Evolutionary conservation across 2,888 invertebrate genomes (phyloP).

Genomic region (Noctua pronuba): DNA sequence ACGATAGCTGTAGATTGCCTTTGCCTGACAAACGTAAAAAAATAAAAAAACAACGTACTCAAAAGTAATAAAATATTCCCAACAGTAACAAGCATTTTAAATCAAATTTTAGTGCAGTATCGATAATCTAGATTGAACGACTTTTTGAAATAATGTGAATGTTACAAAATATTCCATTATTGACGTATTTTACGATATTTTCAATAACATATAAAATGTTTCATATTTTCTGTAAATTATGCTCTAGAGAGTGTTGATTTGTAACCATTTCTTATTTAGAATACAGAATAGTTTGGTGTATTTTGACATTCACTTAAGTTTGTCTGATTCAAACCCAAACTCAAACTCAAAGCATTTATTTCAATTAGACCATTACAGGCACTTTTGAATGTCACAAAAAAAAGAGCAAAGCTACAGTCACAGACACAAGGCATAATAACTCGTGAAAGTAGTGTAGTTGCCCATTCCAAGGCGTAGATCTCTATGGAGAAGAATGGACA

Average conservation of each 20-base stretch:
- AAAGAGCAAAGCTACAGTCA: no score
- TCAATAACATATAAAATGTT: background rate
- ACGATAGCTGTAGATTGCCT: background rate
- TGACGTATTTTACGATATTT: slow-evolving; percentile 4
- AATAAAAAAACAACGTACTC: slow-evolving; percentile 27
- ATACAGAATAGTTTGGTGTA: no score
- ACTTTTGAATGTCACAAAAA: no score
- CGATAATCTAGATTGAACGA: slow-evolving; percentile 13
- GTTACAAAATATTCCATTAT: background rate
- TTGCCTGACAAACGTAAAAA: background rate
- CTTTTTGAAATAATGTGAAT: background rate
- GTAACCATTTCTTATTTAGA: no score
- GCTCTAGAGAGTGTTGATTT: background rate
- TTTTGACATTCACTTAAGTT: no score
- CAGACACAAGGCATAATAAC: no score
- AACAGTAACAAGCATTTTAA: slow-evolving; percentile 47
- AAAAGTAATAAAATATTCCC: slow-evolving; percentile 29
- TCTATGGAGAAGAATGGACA: no score
- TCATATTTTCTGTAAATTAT: background rate
- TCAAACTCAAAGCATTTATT: no score
- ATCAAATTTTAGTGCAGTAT: slow-evolving; percentile 14
- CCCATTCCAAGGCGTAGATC: no score
- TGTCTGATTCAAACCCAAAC: no score
- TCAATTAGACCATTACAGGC: no score
- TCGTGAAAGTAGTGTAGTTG: no score